Evolutionary conservation across 2,113 vertebrate species (phyloP), one percentile per base, ranked within the genome.

Genomic region (Glaucomys volans): DNA sequence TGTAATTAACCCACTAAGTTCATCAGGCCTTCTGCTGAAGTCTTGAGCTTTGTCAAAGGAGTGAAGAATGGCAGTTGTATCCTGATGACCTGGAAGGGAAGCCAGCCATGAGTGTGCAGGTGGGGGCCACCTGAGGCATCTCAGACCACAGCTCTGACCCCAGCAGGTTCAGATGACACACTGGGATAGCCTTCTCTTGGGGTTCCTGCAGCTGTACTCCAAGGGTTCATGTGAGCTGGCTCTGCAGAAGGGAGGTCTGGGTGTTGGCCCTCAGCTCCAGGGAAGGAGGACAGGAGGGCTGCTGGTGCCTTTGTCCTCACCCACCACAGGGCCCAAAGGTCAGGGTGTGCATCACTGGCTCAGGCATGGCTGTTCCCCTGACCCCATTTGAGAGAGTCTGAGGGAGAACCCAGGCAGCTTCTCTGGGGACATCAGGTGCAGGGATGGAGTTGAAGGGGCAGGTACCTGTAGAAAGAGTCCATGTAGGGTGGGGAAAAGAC

Each of bases 391-490:
- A 90, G 72, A 69, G 86, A 22, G 54, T 22, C 62, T 67, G 32
- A 40, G n/a, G 32, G 74, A n/a, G 26, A 62, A 8, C 16, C 54
- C 50, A 26, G 24, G 16, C 28, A 44, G 69, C 40, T 17, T 52
- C 42, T 57, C 32, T 42, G 35, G 57, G n/a, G 35, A 14, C 54
- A 30, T 8, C n/a, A 37, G 69, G 30, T 30, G 40, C 17, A 44
- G 74, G 67, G 26, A 47, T 1, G 3, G 37, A 32, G 14, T 30
- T 32, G 71, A 64, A 52, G 35, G 14, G 22, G 66, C 52, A 95
- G 92, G 66, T 86, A 37, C 47, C 50, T 84, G 71, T 50, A 71
- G 91, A 92, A 92, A 76, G 71, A 87, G 44, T 94, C 94, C 64
- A 67, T 0, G 37, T 22, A 35, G 47, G 64, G 71, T 85, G 75